These are phyloP conservation scores for Cyphomyrus plagiostoma DNA, from an alignment of 2,113 vertebrate genomes.

Conservation along the genomic window DNA sequence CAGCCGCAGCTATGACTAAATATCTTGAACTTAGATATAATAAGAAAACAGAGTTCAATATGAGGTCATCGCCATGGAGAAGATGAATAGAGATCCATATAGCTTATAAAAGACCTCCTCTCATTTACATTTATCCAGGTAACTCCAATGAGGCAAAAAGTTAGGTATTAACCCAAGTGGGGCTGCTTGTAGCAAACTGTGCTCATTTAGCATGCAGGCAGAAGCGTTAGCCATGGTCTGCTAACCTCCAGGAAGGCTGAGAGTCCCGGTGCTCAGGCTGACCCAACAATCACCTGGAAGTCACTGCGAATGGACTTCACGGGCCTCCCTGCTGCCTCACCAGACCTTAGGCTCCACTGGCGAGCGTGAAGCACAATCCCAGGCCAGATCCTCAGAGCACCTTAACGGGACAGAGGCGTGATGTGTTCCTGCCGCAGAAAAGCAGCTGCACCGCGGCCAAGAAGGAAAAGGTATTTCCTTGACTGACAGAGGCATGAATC, in stretches of 20 bases:
- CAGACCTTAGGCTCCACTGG: background rate
- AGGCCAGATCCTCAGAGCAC: background rate
- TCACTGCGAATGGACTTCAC: constrained; percentile 43
- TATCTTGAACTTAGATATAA: constrained; percentile 58
- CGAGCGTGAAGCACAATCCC: background rate
- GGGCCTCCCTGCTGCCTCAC: constrained; percentile 18
- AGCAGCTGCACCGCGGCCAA: background rate
- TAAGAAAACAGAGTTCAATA: constrained; percentile 51
- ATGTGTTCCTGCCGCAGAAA: background rate
- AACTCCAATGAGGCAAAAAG: background rate
- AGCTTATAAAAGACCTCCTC: background rate
- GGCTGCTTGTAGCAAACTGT: background rate
- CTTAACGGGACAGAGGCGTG: background rate
- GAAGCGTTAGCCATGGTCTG: background rate
- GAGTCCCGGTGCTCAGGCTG: background rate
- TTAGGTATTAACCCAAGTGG: background rate
- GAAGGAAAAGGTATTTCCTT: background rate
- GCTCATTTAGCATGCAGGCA: background rate
- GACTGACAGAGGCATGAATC: background rate
- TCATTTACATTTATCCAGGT: background rate
- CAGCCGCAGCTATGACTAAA: constrained; percentile 56
- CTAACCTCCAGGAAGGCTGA: constrained; percentile 9
- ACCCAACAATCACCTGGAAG: constrained; percentile 50
- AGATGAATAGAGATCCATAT: constrained; percentile 13
- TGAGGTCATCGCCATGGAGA: constrained; percentile 46